Evolutionary conservation across 2,888 invertebrate genomes (phyloP).

Genomic region (Rhabditophanes sp.): DNA sequence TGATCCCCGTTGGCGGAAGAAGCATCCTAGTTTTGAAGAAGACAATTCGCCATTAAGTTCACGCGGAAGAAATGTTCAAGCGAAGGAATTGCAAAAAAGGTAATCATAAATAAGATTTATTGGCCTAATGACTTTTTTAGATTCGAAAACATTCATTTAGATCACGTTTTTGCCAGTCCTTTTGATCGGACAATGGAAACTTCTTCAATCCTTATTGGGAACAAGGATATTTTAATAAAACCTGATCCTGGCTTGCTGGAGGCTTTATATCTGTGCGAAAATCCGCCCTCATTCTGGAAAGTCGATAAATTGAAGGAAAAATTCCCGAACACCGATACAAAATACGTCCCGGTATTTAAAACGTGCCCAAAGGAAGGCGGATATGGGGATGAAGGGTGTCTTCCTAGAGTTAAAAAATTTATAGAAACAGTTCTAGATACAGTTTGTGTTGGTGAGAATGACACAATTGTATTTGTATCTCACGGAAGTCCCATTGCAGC

Average conservation of each 20-base stretch:
- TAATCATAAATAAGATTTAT: slow-evolving; percentile 3
- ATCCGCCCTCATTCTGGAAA: slow-evolving; percentile 26
- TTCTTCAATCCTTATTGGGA: slow-evolving; percentile 19
- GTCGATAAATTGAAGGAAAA: slow-evolving; percentile 22
- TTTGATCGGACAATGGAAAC: slow-evolving; percentile 40
- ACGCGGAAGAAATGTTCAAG: slow-evolving; percentile 30
- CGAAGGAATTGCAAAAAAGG: slow-evolving; percentile 20
- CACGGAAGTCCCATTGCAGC: slow-evolving; percentile 42
- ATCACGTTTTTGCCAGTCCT: slow-evolving; percentile 31
- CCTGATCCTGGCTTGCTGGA: slow-evolving; percentile 36
- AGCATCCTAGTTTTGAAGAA: slow-evolving; percentile 11
- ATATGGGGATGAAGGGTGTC: slow-evolving; percentile 37
- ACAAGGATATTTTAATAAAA: slow-evolving; percentile 25
- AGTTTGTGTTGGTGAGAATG: slow-evolving; percentile 11
- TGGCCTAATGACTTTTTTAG: slow-evolving; percentile 9
- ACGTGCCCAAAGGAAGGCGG: slow-evolving; percentile 19
- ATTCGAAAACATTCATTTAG: slow-evolving; percentile 22
- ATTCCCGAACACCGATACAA: slow-evolving; percentile 21
- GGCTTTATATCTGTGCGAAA: slow-evolving; percentile 34
- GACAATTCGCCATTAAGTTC: slow-evolving; percentile 34
- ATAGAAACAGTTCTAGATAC: slow-evolving; percentile 18
- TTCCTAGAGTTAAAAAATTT: slow-evolving; percentile 21
- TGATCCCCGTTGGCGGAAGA: slow-evolving; percentile 3
- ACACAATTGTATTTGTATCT: slow-evolving; percentile 28
- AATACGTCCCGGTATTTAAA: slow-evolving; percentile 24